Base-by-base conservation (phyloP, 2,888 invertebrate genomes). In the Seladonia tumulorum region DNA sequence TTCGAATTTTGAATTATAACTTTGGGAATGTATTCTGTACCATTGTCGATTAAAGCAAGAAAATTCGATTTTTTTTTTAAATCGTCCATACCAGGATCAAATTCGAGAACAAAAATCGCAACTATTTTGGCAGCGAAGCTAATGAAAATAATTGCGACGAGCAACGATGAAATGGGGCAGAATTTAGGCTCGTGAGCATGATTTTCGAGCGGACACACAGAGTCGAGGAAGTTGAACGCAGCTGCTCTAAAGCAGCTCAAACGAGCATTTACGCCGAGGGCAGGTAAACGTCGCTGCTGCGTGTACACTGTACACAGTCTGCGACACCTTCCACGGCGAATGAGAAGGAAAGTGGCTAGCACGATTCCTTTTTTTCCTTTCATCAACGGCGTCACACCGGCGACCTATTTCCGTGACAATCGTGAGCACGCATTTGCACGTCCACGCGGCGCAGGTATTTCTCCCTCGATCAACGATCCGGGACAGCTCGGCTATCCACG, bases 381-480 rank as follows among this genome's bases (percentile, higher is more conserved):
- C 25, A 82, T 75, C 68, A 47, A 47, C 74, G 60, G 76, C 84
- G 79, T 77, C 75, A 76, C 87, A 72, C 25, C 70, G 82, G 75
- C 86, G 90, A 87, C 88, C 90, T 86, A 90, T 90, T 90, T 89
- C 82, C 88, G 83, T 87, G 80, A 85, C 89, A 88, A 89, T 88
- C 83, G 82, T 77, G 86, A 79, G 77, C 86, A 87, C 76, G 83
- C 78, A 78, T 84, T 77, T 85, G 78, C 78, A 79, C 85, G 83
- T 80, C 72, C 84, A 89, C 87, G 79, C 78, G 83, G 75, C 83
- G 74, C 73, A 82, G 80, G 71, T 66, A 49, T 66, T 57, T 78
- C 42, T 70, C 72, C 47, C 66, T 49, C 63, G 14, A n/a, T 39
- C 63, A 42, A 68, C 42, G 71, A 70, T 76, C 77, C 70, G 18